Base-by-base conservation (phyloP, 1,140 invertebrate genomes). In the Drosophila repleta region DNA sequence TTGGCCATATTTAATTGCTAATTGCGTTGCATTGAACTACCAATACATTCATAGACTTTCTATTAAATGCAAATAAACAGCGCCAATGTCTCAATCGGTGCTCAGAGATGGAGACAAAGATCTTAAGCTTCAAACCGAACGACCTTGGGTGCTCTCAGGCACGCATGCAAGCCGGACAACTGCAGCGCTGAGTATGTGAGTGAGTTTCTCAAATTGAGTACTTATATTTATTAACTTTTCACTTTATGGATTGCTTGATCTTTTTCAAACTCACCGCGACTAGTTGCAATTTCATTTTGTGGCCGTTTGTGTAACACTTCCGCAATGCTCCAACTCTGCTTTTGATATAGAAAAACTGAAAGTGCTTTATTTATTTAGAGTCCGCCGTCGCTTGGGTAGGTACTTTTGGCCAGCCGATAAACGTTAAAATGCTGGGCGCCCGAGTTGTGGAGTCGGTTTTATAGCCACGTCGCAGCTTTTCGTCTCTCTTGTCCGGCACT, bases 371-470 rank as follows among this genome's bases (percentile, higher is more conserved):
- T 11, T 41, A 62, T 63, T 58, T 53, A 29, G 0, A 62, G 66
- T 48, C 35, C 51, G 51, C 29, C 46, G 45, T 57, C 4, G 52
- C 41, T 57, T 41, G 43, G 4, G 49, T 51, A 35, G 32, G 3
- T 58, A 69, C 64, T 76, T 63, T 79, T 65, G 61, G 62, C 48
- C 52, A 70, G 76, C 61, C 79, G 78, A 57, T 79, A 69, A 69
- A 63, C 79, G 78, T 69, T 76, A 64, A 87, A 87, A 87, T 88
- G 82, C 79, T 88, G 64, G 75, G 83, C 82, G 71, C 78, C 66
- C 63, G 67, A 82, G 75, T 48, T 73, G 56, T 46, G 63, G 74
- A 79, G 74, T 69, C 74, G 71, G 71, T 75, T 85, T 85, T 85
- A 85, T 85, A 85, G 79, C 60, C 69, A 39, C 55, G 48, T 53